Conservation (phyloP, 1,140 invertebrate species). For the Megalonaias nervosa region DNA sequence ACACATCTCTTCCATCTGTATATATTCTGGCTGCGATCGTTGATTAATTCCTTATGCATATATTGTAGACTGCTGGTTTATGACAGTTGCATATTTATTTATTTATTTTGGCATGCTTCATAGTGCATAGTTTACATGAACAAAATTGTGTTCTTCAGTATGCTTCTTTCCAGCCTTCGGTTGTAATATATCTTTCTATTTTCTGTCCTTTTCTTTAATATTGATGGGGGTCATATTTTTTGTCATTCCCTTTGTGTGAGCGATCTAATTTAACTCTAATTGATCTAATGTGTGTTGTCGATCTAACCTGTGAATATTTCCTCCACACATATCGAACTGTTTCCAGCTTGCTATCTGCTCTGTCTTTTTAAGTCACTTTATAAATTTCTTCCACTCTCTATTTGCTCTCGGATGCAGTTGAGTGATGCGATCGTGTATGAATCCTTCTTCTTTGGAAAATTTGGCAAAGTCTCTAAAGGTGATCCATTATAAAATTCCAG, state of each 20-base stretch:
- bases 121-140: too few relatives aligned
- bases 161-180: too few relatives aligned
- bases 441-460: constrained; percentile 27
- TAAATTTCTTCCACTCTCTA: constrained; percentile 35
- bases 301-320: constrained; percentile 20
- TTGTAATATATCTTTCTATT: too few relatives aligned
- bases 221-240: too few relatives aligned
- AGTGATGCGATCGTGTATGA: constrained; percentile 37
- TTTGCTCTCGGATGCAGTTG: constrained; percentile 35
- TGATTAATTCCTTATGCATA: too few relatives aligned
- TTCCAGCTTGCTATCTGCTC: constrained; percentile 16
- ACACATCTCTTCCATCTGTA: too few relatives aligned
- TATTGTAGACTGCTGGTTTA: too few relatives aligned
- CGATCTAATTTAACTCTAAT: constrained; percentile 10
- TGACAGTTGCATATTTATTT: too few relatives aligned
- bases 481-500: constrained; percentile 42
- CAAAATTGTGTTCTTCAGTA: too few relatives aligned
- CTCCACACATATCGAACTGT: not conserved
- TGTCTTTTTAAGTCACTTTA: constrained; percentile 27
- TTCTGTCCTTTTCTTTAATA: too few relatives aligned
- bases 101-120: too few relatives aligned
- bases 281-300: constrained; percentile 9
- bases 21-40: too few relatives aligned
- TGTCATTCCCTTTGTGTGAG: not conserved
- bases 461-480: constrained; percentile 26